Base-by-base conservation (phyloP, 2,113 vertebrate species). In the Plecturocebus donacophilus region DNA sequence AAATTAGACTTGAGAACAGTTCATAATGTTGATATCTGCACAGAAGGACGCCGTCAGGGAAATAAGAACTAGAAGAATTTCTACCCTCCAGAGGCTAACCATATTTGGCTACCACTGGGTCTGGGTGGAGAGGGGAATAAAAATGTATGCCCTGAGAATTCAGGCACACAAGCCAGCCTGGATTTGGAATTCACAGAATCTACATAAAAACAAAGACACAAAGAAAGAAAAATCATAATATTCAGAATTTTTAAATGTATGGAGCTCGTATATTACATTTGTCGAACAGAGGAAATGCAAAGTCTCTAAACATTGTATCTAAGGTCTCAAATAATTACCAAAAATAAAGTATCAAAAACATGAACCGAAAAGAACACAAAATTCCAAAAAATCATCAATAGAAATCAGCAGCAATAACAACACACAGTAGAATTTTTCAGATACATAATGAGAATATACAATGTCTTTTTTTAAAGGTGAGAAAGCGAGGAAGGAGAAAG, bases 41-140 rank as follows among this genome's bases (percentile, higher is more conserved):
- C 47, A 6, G 38, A 66, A 76, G 21, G 32, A 21, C n/a, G 23
- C 17, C 8, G 2, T 52, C 76, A 8, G 25, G 42, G 30, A 23
- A 45, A 4, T 0, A 1, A 3, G 21, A 86, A 3, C 56, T 16
- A 10, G 14, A 14, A 10, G 30, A 6, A n/a, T 1, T 20, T 35
- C 5, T 7, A 1, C 0, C 32, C n/a, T n/a, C 0, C 61, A 38
- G 66, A 25, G 19, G 21, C 5, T 30, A 40, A 25, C 3, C 0
- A 8, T 14, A 6, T 6, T 25, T 21, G 5, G 7, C 32, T 38
- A 16, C 40, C 12, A 7, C 6, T 12, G 49, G 25, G 23, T 30
- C 38, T 68, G n/a, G 4, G 5, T 54, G 2, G 30, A 23, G 23
- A 16, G 5, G 5, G 23, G 3, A n/a, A n/a, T 14, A 19, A 23